A percentile compares a stretch with the other conserved stretches of the same genome.
Evolutionary conservation across 2,797 vertebrate species (phyloP).

Genomic region (Tragelaphus oryx): DNA sequence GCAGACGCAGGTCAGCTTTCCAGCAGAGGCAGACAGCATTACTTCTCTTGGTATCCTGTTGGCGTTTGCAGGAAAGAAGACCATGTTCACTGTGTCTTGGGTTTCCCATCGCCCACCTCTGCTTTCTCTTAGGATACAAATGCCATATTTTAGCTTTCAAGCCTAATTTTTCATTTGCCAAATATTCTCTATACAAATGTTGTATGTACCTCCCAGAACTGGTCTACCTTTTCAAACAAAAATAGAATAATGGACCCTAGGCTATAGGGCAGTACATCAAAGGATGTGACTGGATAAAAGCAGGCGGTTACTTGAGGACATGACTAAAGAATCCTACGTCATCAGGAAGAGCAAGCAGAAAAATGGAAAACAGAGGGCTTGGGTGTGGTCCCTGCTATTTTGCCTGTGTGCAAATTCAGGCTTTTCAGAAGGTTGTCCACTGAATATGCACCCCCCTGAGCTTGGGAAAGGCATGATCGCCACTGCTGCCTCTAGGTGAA

Average conservation of each 20-base stretch:
- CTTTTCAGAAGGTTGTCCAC: not conserved
- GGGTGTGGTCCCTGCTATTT: not conserved
- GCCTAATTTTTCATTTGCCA: not conserved
- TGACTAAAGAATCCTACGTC: not conserved
- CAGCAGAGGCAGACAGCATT: fast-evolving
- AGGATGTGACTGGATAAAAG: not conserved
- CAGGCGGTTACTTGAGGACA: fast-evolving
- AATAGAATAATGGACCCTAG: not conserved
- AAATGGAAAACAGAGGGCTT: fast-evolving
- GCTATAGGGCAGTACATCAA: not conserved
- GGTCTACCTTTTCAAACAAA: not conserved
- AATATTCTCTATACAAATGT: not conserved
- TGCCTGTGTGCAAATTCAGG: not conserved
- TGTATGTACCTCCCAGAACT: not conserved
- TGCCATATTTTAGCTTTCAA: not conserved
- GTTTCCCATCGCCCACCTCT: not conserved
- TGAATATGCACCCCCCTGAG: fast-evolving
- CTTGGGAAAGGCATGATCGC: fast-evolving
- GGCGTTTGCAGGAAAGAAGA: not conserved
- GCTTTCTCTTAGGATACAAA: not conserved
- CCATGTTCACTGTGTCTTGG: not conserved
- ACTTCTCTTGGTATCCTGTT: not conserved
- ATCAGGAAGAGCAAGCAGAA: not conserved
- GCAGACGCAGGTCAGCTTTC: fast-evolving
- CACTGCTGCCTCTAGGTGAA: not conserved